A percentile compares a stretch with the other conserved stretches of the same genome.
These are phyloP conservation scores for Eira barbara DNA, from an alignment of 2,113 vertebrate species.

Conservation along the genomic window DNA sequence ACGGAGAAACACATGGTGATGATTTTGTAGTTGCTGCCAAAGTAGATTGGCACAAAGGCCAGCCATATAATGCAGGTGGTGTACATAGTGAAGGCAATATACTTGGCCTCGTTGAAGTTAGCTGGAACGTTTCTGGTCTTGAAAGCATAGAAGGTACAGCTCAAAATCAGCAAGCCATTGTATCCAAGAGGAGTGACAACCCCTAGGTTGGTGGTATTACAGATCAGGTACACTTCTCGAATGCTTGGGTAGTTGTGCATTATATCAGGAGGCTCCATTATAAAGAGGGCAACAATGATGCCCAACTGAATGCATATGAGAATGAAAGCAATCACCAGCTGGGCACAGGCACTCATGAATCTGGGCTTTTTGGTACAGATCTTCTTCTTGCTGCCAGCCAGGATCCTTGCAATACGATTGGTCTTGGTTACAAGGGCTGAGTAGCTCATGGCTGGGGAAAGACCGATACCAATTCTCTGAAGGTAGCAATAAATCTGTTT, in stretches of 20 bases:
- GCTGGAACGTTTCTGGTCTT: slow-evolving; percentile 99
- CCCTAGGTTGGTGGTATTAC: slow-evolving; percentile 96
- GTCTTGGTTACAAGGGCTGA: slow-evolving; percentile 98
- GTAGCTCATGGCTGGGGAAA: slow-evolving; percentile 99
- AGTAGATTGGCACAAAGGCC: slow-evolving; percentile 99
- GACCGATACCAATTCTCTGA: slow-evolving; percentile 95
- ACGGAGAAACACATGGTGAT: slow-evolving; percentile 99
- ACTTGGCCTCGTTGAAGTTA: slow-evolving; percentile 99
- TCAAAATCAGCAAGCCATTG: slow-evolving; percentile 96
- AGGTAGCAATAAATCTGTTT: slow-evolving; percentile 95
- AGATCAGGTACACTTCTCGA: slow-evolving; percentile 97
- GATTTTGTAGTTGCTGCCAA: slow-evolving; percentile 99
- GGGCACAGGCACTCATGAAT: slow-evolving; percentile 98
- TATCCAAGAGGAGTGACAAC: slow-evolving; percentile 98
- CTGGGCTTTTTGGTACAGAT: slow-evolving; percentile 99
- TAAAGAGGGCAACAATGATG: slow-evolving; percentile 97
- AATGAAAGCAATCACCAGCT: slow-evolving; percentile 96
- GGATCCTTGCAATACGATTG: slow-evolving; percentile 97
- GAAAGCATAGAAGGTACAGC: slow-evolving; percentile 99
- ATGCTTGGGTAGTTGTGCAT: slow-evolving; percentile 98
- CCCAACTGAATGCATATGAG: slow-evolving; percentile 96
- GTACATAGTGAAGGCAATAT: slow-evolving; percentile 99
- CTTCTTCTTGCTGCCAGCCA: slow-evolving; percentile 99
- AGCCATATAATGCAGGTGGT: slow-evolving; percentile 99
- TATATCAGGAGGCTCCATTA: slow-evolving; percentile 96